Base-by-base conservation (phyloP, 1,140 invertebrate species). In the Tachypleus tridentatus region DNA sequence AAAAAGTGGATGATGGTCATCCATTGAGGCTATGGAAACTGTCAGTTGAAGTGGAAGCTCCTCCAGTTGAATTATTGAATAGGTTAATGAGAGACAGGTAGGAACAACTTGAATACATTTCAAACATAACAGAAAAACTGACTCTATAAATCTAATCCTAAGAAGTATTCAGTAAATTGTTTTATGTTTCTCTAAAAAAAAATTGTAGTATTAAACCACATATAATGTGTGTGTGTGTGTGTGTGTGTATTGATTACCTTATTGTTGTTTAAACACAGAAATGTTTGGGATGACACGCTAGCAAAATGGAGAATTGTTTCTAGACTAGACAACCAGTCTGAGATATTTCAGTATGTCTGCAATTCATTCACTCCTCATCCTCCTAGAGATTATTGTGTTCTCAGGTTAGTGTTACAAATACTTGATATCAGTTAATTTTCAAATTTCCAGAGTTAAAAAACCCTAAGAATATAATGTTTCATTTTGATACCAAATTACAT, bases 1-100 rank as follows among this genome's bases (percentile, higher is more conserved):
- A 93, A 75, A 96, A 96, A 76, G 74, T 95, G 3, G 87, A 86
- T 4, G 93, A 97, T 74, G 90, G 89, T 5, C 89, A 95, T 78
- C 91, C 91, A 3, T 76, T 97, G 67, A 79, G 90, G 63, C 78
- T 95, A 49, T 97, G 93, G 92, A 85, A 89, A 69, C 86, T 89
- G 61, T 83, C 84, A 11, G 88, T 88, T 0, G 91, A 96, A 76
- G 85, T 97, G 5, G 92, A 95, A 72, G 93, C 92, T 48, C 91
- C 91, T 9, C 93, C 93, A 0, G 81, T 84, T 66, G 91, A 94
- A 77, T 84, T 82, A 49, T 89, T 73, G 76, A 93, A 73, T 83
- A 84, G 91, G 70, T 85, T 96, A 68, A 72, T 80, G 11, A 73
- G 76, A 69, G 78, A 79, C 70, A 73, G 77, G 78, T 78, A 65